A percentile compares a stretch with the other conserved stretches of the same genome.
Evolutionary conservation across 2,113 vertebrate genomes (phyloP).

Genomic region (Myiozetetes cayanensis): DNA sequence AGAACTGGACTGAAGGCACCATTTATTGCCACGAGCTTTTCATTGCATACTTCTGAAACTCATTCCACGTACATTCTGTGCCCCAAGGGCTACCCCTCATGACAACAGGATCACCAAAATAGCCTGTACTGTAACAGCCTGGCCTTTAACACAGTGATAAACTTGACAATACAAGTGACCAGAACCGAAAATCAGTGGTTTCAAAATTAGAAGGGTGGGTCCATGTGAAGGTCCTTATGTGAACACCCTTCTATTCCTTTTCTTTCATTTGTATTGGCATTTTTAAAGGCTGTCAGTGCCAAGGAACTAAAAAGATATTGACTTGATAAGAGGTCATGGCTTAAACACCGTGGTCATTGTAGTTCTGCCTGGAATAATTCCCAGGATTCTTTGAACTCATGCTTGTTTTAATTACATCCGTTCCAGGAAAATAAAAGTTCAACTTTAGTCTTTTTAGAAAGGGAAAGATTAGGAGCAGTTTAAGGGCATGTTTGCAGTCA

Average conservation of each 20-base stretch:
- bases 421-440: constrained; percentile 14
- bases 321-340: background rate
- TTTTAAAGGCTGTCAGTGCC: background rate
- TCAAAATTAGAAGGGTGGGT: background rate
- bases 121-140: background rate
- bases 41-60: background rate
- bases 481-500: background rate
- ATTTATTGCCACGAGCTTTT: background rate
- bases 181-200: background rate
- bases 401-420: background rate
- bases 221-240: background rate
- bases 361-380: background rate
- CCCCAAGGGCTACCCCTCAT: background rate
- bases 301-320: constrained; percentile 35
- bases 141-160: background rate
- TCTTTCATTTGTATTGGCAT: constrained; percentile 17
- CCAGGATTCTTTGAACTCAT: background rate
- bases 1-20: background rate
- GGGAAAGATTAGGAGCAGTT: background rate
- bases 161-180: background rate
- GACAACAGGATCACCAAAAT: background rate
- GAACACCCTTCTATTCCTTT: background rate
- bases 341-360: background rate
- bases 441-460: constrained; percentile 2
- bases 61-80: background rate